Evolutionary conservation across 2,888 invertebrate genomes (phyloP), one percentile per base, ranked within the genome.

Genomic region (Pollenia griseotomentosa): DNA sequence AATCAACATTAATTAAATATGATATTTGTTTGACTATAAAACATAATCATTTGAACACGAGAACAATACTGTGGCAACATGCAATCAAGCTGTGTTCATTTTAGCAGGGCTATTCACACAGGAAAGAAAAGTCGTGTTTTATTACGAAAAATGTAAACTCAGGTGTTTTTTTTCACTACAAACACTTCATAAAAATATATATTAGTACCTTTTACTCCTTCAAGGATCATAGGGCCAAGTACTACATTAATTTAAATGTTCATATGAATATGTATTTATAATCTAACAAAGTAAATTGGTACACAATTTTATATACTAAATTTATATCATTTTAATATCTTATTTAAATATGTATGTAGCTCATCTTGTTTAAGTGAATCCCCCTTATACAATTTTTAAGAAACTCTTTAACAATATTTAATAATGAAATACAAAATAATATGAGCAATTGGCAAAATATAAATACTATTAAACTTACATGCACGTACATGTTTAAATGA

Each of bases 1-100:
- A 78, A 63, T 74, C 57, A 70, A 79, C 74, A 70, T 83, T 86
- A 83, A 83, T 86, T 86, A 80, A 80, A 86, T 73, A 53, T 80
- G 59, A 80, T 86, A 83, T 86, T 80, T 77, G 75, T 71, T 80
- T 75, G 65, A 71, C 46, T 83, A 71, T 61, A 59, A 73, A 75
- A 61, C 57, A 79, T 40, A 73, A 57, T 44, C 48, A 55, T 61
- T 46, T 2, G 57, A 57, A 57, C 68, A 70, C 80, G 53, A 63
- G 46, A 57, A n/a, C 65, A 71, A 5, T 68, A 40, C 57, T 46
- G 10, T 16, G 16, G 16, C 14, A 65, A 86, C 70, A 82, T 83
- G 86, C 79, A 83, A 79, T 79, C 48, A 68, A 53, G 53, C 44
- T 77, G 12, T 46, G 53, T 61, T 77, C 11, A 57, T 23, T 42